These are phyloP conservation scores for Thamnophis elegans DNA, from an alignment of 2,797 vertebrate species.

Conservation along the genomic window DNA sequence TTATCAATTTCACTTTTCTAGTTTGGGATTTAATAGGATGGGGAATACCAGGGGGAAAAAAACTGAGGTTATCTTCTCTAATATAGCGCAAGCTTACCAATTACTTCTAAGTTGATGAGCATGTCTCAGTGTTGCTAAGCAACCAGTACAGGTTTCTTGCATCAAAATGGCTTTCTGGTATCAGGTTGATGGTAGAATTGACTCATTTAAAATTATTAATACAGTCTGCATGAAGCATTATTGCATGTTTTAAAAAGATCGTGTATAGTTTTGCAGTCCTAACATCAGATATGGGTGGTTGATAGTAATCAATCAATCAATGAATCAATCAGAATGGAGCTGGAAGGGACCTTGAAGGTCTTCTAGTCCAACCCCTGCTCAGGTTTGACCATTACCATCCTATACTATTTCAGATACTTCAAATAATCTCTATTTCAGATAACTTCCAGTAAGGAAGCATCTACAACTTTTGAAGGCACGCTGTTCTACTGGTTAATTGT, in stretches of 20 bases:
- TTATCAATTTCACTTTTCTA: too few relatives aligned
- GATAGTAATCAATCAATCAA: background rate
- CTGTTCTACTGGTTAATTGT: background rate
- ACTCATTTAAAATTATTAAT: background rate
- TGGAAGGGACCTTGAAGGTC: background rate
- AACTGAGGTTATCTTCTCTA: background rate
- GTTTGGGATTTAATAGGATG: background rate
- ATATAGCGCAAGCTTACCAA: background rate
- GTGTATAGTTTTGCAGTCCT: background rate
- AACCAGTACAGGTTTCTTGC: background rate
- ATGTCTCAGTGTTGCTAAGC: background rate
- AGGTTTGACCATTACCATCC: too few relatives aligned
- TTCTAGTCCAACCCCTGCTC: background rate
- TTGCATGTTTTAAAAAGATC: background rate
- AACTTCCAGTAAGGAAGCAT: background rate
- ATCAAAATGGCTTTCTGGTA: background rate
- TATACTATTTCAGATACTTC: background rate
- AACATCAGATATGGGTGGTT: background rate
- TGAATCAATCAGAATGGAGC: background rate
- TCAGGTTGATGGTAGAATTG: background rate
- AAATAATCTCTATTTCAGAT: background rate
- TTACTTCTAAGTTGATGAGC: background rate
- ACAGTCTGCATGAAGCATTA: background rate
- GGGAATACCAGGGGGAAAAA: background rate
- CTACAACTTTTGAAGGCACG: background rate